phyloP scores from a whole-genome alignment of 1,140 invertebrate species.

The Leguminivora glycinivorella region DNA sequence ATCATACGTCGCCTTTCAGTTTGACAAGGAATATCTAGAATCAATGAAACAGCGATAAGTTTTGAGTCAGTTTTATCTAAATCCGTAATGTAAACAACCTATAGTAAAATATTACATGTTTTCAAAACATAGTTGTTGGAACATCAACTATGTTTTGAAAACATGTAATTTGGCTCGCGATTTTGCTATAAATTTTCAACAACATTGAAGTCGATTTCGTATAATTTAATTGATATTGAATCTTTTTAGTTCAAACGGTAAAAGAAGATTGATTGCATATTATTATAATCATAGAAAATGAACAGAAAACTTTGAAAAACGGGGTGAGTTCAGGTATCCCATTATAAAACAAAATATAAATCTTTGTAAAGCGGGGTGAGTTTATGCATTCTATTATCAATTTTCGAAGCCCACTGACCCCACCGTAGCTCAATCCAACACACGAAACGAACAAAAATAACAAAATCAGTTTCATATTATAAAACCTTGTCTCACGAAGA shows the following conservation, averaged over 20 bases:
- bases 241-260: not conserved
- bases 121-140: too few species aligned
- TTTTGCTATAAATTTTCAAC: not conserved
- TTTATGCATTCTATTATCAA: not conserved
- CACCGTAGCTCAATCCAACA: too few species aligned
- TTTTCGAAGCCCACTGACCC: too few species aligned
- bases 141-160: not conserved
- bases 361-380: not conserved
- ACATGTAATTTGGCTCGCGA: not conserved
- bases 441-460: too few species aligned
- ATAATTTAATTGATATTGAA: not conserved
- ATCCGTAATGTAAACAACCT: conserved; percentile 2
- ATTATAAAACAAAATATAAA: too few species aligned
- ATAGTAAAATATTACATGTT: too few species aligned
- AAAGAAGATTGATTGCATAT: not conserved
- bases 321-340: too few species aligned
- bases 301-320: too few species aligned
- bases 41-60: conserved; percentile 21
- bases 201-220: not conserved
- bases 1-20: not conserved
- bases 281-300: too few species aligned
- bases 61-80: not conserved
- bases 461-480: too few species aligned
- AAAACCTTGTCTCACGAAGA: not conserved
- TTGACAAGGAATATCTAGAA: conserved; percentile 18